Percentiles rank a stretch among this genome's conserved stretches.
Evolutionary conservation across 2,113 vertebrate species (phyloP).

Genomic region (Tragelaphus buxtoni): DNA sequence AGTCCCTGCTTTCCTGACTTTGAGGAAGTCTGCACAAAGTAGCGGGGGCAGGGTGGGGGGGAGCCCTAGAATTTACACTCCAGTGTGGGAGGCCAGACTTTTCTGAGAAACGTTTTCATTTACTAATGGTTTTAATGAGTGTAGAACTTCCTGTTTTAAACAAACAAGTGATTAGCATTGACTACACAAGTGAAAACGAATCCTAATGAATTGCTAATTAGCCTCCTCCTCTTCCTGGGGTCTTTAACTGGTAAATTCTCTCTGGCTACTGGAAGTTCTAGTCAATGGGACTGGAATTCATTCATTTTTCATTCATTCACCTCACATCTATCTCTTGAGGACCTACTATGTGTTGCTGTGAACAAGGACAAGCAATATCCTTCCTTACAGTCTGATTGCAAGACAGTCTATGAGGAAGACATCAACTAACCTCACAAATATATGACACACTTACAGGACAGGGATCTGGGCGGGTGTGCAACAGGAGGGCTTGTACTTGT

Average conservation of each 20-base stretch:
- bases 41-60: not conserved
- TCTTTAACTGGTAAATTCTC: conserved; percentile 44
- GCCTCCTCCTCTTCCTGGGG: conserved; percentile 51
- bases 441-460: not conserved
- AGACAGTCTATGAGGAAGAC: not conserved
- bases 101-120: conserved; percentile 60
- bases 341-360: not conserved
- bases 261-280: not conserved
- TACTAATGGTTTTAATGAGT: conserved; percentile 72
- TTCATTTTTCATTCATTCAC: not conserved
- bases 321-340: not conserved
- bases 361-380: not conserved
- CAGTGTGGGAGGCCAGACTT: conserved; percentile 58
- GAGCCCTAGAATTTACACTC: not conserved
- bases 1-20: not conserved
- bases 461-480: not conserved
- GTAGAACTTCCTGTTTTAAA: conserved; percentile 70
- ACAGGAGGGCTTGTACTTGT: not conserved
- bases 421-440: not conserved
- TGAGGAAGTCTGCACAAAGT: not conserved
- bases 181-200: conserved; percentile 62
- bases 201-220: conserved; percentile 75
- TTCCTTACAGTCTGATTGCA: not conserved
- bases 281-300: not conserved
- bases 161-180: conserved; percentile 77